Conservation (phyloP, 2,888 invertebrate species). For the Meteorus colon region DNA sequence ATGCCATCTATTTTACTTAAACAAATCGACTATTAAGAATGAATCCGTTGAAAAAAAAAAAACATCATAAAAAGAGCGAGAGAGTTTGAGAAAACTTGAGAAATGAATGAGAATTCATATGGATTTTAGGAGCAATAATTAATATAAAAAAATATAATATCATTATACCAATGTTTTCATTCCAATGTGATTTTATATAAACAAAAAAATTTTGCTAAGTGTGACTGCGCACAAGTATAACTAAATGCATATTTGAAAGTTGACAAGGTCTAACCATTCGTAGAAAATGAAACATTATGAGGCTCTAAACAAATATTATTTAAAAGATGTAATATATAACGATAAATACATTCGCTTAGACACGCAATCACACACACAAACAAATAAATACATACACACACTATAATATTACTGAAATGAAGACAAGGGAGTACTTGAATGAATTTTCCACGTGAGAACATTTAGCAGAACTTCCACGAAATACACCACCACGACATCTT, state of each 20-base stretch:
- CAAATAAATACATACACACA: not conserved
- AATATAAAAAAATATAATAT: not conserved
- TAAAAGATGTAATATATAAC: not conserved
- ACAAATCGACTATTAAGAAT: not conserved
- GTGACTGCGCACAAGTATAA: not conserved
- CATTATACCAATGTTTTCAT: too few species aligned
- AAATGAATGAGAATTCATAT: not conserved
- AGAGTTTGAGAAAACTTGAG: not conserved
- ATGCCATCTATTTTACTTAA: conserved; percentile 9
- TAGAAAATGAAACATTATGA: not conserved
- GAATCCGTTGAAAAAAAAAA: too few species aligned
- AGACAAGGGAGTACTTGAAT: conserved; percentile 3
- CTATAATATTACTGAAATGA: not conserved
- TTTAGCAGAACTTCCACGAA: conserved; percentile 3
- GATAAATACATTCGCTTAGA: too few species aligned
- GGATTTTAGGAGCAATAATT: conserved; percentile 4
- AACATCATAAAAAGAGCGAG: not conserved
- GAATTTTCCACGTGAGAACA: not conserved
- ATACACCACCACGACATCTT: not conserved
- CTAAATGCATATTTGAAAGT: not conserved
- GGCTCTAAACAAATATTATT: conserved; percentile 18
- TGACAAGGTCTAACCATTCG: not conserved
- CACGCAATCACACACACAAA: not conserved
- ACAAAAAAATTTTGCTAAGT: not conserved
- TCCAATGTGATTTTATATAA: not conserved